Percentiles rank a stretch among this genome's conserved stretches.
These are phyloP conservation scores for Coreoperca whiteheadi DNA, from an alignment of 2,113 vertebrate species.

Conservation along the genomic window DNA sequence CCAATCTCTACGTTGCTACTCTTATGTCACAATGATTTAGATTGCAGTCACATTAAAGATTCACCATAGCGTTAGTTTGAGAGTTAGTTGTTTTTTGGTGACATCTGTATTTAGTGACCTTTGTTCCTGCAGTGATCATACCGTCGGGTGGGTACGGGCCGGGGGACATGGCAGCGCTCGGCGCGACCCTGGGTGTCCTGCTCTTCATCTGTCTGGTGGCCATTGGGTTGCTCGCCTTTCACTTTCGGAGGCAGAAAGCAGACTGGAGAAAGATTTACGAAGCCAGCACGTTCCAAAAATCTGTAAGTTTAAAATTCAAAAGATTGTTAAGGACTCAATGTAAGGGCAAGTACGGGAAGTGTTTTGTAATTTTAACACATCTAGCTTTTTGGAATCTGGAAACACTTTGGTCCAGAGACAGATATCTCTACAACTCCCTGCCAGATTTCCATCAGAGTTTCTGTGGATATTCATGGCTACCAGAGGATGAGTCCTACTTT, in stretches of 20 bases:
- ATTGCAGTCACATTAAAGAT: not conserved
- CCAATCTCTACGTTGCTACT: not conserved
- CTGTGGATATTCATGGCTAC: too few relatives aligned
- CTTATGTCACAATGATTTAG: too few relatives aligned
- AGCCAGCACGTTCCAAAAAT: conserved; percentile 76
- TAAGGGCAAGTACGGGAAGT: not conserved
- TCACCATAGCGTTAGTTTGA: not conserved
- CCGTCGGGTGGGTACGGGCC: conserved; percentile 22
- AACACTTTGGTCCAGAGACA: not conserved
- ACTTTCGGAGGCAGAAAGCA: conserved; percentile 50
- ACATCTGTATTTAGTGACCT: not conserved
- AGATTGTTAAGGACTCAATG: too few relatives aligned
- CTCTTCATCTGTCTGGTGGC: conserved; percentile 81
- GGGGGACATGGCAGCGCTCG: conserved; percentile 85
- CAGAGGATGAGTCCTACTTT: too few relatives aligned
- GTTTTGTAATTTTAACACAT: not conserved
- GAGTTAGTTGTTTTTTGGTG: not conserved
- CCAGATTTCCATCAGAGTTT: not conserved
- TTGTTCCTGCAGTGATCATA: conserved; percentile 21
- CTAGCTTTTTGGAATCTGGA: not conserved
- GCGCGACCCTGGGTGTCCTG: conserved; percentile 82
- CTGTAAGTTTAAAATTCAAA: conserved; percentile 67
- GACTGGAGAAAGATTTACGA: conserved; percentile 80
- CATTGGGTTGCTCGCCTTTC: conserved; percentile 77
- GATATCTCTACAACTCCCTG: not conserved